Conservation (phyloP, 37 sponge, comb jelly and placozoan species). For the Chondrilla cf. caribensis region DNA sequence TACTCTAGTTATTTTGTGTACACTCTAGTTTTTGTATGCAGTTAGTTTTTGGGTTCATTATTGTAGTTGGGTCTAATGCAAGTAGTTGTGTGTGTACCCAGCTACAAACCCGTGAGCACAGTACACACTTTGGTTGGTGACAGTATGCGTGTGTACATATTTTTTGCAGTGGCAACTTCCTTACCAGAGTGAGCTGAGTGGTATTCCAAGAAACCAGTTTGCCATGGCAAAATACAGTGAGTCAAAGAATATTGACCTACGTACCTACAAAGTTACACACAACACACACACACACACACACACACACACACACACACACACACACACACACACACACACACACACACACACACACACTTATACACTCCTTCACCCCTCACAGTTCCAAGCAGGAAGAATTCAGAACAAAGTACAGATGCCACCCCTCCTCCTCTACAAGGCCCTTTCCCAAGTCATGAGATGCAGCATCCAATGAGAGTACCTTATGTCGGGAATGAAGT, state of each 20-base stretch:
- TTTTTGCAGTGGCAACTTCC: conserved; percentile 13
- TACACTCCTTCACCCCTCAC: background rate
- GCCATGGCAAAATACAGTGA: conserved; percentile 19
- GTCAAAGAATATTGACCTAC: background rate
- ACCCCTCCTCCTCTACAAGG: conserved; percentile 4
- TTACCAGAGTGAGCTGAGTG: background rate
- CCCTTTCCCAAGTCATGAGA: background rate
- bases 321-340: background rate
- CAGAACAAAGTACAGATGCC: background rate
- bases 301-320: too few relatives aligned
- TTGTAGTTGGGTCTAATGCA: background rate
- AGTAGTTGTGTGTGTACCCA: background rate
- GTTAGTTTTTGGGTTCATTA: too few relatives aligned
- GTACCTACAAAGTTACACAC: too few relatives aligned
- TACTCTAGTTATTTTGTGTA: too few relatives aligned
- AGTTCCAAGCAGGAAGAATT: background rate
- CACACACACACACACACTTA: background rate
- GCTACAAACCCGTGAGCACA: too few relatives aligned
- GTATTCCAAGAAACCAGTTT: conserved; percentile 10
- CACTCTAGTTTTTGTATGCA: too few relatives aligned
- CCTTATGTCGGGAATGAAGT: conserved; percentile 3
- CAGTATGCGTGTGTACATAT: background rate
- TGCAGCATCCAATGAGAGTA: conserved; percentile 9
- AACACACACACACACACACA: too few relatives aligned
- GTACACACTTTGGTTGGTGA: too few relatives aligned